phyloP scores from a whole-genome alignment of 2,888 invertebrate genomes.

The Melitaea athalia region DNA sequence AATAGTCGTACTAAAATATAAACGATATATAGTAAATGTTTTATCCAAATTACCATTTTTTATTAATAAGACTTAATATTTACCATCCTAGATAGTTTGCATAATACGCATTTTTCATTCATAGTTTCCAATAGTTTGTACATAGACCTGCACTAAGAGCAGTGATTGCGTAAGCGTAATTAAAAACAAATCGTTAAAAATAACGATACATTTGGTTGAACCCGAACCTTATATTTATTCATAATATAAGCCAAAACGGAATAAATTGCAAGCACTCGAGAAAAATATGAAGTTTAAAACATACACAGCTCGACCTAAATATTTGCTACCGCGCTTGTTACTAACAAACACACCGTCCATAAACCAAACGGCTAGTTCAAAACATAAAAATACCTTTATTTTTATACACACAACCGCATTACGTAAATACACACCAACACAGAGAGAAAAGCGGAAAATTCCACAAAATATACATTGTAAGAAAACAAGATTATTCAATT shows the following conservation, averaged over 20 bases:
- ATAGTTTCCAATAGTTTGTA: too few species aligned
- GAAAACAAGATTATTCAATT: neutral
- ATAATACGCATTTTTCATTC: too few species aligned
- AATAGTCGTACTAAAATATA: too few species aligned
- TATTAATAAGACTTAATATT: too few species aligned
- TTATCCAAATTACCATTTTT: too few species aligned
- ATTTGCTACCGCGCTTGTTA: conserved; percentile 19
- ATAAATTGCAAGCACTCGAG: conserved; percentile 10
- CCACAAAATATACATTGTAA: neutral
- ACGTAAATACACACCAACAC: conserved; percentile 1
- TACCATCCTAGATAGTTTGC: too few species aligned
- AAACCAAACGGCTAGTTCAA: conserved; percentile 22
- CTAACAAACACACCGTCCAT: conserved; percentile 10
- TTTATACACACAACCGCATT: conserved; percentile 1
- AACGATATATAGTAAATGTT: too few species aligned
- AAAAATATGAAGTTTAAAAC: conserved; percentile 25
- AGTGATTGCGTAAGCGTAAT: neutral
- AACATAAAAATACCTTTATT: conserved; percentile 14
- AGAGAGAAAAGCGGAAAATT: neutral
- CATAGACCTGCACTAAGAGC: too few species aligned
- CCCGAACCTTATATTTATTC: conserved; percentile 12
- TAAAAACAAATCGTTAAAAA: neutral
- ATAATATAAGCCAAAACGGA: conserved; percentile 19
- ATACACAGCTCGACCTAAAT: conserved; percentile 31
- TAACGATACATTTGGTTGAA: conserved; percentile 2